Evolutionary conservation across 1,140 invertebrate species (phyloP), one percentile per base, ranked within the genome.

Genomic region (Sitobion miscanthi): DNA sequence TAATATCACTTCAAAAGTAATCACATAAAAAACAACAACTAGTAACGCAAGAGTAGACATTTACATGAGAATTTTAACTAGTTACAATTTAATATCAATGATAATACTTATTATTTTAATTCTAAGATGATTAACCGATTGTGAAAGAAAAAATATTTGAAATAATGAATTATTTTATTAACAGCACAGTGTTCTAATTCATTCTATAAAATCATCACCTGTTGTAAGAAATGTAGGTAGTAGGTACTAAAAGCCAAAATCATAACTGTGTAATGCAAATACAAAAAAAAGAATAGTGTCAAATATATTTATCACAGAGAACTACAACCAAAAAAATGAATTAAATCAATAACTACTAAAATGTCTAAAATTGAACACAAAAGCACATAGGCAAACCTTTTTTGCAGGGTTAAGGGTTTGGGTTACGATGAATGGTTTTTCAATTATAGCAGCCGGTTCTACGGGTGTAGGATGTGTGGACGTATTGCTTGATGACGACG

Each of bases 381-480:
- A 93, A 93, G 77, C 77, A 93, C 82, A 45, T 49, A 54, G 91
- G 69, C 91, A 93, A 93, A 93, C 91, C 91, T 93, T 93, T 93
- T 93, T 93, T 54, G 77, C 49, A 86, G 91, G 91, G 49, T 93
- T 93, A 52, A 93, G 49, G 77, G 91, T 93, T 93, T 93, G 91
- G 91, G 91, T 38, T 57, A 93, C 49, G 47, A 86, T 93, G 77
- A 93, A 93, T 85, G 77, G 77, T 93, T 93, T 93, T 93, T 93
- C 91, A 93, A 85, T 86, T 86, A 57, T 93, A 85, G 91, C 77
- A 93, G 91, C 91, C 49, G 91, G 91, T 85, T 93, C 91, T 93
- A 93, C 35, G 35, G 82, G 35, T 93, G 77, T 52, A 93, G 82
- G 91, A 85, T 93, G 91, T n/a, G 91, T 57, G 91, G 91, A 54